Evolutionary conservation across 2,888 invertebrate species (phyloP).

Genomic region (Lasioglossum pauxillum): DNA sequence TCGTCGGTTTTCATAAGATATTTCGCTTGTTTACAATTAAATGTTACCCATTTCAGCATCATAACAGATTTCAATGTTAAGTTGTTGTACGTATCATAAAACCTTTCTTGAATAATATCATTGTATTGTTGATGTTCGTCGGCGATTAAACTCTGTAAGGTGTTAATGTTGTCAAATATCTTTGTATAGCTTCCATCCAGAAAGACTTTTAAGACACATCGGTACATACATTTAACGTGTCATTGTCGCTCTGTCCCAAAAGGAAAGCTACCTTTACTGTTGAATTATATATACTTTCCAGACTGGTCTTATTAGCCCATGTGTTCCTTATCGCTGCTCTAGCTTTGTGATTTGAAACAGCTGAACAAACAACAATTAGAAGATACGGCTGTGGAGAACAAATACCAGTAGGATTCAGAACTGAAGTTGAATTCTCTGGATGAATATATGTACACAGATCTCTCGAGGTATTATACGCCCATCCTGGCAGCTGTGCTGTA

Average conservation of each 20-base stretch:
- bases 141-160: constrained; percentile 86
- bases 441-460: constrained; percentile 90
- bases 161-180: background rate
- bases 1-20: constrained; percentile 95
- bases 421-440: constrained; percentile 89
- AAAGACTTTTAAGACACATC: background rate
- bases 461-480: constrained; percentile 91
- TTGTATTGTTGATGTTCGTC: constrained; percentile 89
- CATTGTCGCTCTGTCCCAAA: constrained; percentile 87
- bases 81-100: constrained; percentile 94
- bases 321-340: constrained; percentile 89
- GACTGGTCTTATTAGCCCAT: constrained; percentile 87
- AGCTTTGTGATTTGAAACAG: constrained; percentile 88
- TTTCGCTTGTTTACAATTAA: constrained; percentile 87
- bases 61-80: constrained; percentile 93
- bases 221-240: constrained; percentile 85
- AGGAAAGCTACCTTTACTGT: constrained; percentile 86
- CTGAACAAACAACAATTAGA: constrained; percentile 91
- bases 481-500: constrained; percentile 86
- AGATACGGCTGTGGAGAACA: constrained; percentile 87
- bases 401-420: constrained; percentile 87
- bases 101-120: constrained; percentile 93
- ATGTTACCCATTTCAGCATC: constrained; percentile 92
- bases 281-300: constrained; percentile 81
- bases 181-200: background rate